These are phyloP conservation scores for Spicauda simplicius DNA, from an alignment of 2,888 invertebrate species.

Conservation along the genomic window DNA sequence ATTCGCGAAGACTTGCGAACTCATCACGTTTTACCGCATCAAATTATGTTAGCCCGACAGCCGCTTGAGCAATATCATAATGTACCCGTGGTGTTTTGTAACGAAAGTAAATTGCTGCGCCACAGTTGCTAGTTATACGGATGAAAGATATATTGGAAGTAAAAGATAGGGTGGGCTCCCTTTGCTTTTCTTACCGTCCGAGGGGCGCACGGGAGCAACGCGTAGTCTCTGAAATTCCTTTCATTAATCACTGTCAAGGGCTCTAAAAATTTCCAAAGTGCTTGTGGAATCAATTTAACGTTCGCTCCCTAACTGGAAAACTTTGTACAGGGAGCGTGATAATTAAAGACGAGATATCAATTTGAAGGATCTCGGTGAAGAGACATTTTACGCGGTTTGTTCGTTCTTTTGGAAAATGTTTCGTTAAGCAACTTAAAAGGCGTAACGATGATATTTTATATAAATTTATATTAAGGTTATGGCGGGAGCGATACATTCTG, in stretches of 20 bases:
- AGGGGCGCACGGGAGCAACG: conserved; percentile 58
- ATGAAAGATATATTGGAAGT: conserved; percentile 51
- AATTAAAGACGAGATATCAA: conserved; percentile 78
- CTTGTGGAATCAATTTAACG: conserved; percentile 80
- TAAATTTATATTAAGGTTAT: too few relatives aligned
- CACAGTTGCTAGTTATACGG: conserved; percentile 44
- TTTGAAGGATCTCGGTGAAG: conserved; percentile 53
- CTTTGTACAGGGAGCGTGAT: conserved; percentile 64
- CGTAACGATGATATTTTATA: conserved; percentile 2
- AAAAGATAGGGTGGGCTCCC: conserved; percentile 56
- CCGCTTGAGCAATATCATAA: conserved; percentile 63
- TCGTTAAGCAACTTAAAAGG: conserved; percentile 11
- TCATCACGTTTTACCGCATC: conserved; percentile 72
- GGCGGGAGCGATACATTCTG: too few relatives aligned
- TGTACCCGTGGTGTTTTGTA: conserved; percentile 66
- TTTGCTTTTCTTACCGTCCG: conserved; percentile 63
- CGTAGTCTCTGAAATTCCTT: conserved; percentile 73
- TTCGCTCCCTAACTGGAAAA: conserved; percentile 69
- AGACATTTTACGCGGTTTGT: conserved; percentile 37
- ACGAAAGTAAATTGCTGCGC: conserved; percentile 64
- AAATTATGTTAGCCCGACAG: conserved; percentile 62
- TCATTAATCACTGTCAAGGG: conserved; percentile 82
- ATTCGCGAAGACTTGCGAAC: conserved; percentile 57
- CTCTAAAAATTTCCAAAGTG: conserved; percentile 78
- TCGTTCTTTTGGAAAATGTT: conserved; percentile 29